Percentiles rank a stretch among this genome's conserved stretches.
Evolutionary conservation across 2,113 vertebrate genomes (phyloP).

Genomic region (Machaerirhynchus nigripectus): DNA sequence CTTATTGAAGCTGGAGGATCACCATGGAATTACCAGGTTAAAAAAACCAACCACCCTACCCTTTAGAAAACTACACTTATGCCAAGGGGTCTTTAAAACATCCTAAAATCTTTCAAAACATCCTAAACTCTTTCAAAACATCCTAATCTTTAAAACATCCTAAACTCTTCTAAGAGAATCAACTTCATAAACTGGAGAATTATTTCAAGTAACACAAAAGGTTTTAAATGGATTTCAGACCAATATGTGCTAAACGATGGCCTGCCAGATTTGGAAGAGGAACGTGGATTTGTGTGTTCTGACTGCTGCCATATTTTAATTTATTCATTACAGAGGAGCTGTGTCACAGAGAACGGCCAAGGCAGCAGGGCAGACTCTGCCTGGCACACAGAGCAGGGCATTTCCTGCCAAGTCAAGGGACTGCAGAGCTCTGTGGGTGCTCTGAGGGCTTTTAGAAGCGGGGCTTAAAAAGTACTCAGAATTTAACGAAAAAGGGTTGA

Average conservation of each 20-base stretch:
- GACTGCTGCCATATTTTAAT: neutral
- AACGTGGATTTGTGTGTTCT: neutral
- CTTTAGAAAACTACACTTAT: neutral
- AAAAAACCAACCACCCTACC: accelerated
- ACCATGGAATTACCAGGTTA: neutral
- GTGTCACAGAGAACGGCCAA: neutral
- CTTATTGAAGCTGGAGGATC: neutral
- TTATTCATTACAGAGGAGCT: neutral
- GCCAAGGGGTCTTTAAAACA: neutral
- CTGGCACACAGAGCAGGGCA: neutral
- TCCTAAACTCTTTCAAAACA: neutral
- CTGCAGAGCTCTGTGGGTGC: neutral
- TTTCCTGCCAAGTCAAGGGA: neutral
- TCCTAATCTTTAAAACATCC: neutral
- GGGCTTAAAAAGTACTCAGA: neutral
- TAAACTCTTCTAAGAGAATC: neutral
- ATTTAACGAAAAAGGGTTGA: neutral
- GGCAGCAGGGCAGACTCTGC: neutral
- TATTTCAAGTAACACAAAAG: neutral
- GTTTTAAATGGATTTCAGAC: neutral
- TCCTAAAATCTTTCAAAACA: neutral
- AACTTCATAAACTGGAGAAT: neutral
- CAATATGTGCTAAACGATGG: neutral
- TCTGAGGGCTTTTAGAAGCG: neutral
- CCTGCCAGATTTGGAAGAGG: neutral